phyloP scores from a whole-genome alignment of 2,888 invertebrate species.

The Dorcus hopei region DNA sequence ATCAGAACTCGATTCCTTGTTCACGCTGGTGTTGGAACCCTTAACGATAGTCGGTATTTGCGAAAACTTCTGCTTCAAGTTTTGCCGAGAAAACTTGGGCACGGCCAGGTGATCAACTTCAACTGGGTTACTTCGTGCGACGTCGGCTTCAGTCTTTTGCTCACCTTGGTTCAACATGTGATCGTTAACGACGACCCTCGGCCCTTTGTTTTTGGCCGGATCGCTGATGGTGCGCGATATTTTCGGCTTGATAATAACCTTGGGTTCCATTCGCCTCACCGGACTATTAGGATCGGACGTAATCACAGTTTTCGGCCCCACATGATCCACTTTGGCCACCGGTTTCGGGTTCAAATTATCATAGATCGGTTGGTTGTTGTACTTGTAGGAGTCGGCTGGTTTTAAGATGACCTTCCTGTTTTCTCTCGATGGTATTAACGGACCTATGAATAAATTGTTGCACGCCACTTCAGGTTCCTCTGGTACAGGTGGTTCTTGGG shows the following conservation, averaged over 20 bases:
- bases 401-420: constrained; percentile 25
- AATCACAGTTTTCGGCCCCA: constrained; percentile 51
- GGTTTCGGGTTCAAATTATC: constrained; percentile 33
- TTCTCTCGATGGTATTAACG: constrained; percentile 50
- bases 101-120: background rate
- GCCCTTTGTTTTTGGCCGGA: constrained; percentile 23
- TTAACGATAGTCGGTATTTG: constrained; percentile 45
- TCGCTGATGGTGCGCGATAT: constrained; percentile 42
- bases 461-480: constrained; percentile 53
- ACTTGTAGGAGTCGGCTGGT: constrained; percentile 23
- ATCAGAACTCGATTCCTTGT: constrained; percentile 54
- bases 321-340: background rate
- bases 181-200: constrained; percentile 16
- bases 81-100: background rate
- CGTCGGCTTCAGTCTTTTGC: constrained; percentile 5
- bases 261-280: constrained; percentile 53
- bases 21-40: constrained; percentile 29
- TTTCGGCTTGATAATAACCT: constrained; percentile 61
- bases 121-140: background rate
- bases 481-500: constrained; percentile 50
- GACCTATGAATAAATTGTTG: constrained; percentile 56
- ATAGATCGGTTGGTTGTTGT: constrained; percentile 41
- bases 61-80: constrained; percentile 32
- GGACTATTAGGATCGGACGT: constrained; percentile 51
- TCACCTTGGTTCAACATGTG: constrained; percentile 4